A percentile compares a stretch with the other conserved stretches of the same genome.
phyloP scores from a whole-genome alignment of 2,113 vertebrate species.

The Syrmaticus mikado region DNA sequence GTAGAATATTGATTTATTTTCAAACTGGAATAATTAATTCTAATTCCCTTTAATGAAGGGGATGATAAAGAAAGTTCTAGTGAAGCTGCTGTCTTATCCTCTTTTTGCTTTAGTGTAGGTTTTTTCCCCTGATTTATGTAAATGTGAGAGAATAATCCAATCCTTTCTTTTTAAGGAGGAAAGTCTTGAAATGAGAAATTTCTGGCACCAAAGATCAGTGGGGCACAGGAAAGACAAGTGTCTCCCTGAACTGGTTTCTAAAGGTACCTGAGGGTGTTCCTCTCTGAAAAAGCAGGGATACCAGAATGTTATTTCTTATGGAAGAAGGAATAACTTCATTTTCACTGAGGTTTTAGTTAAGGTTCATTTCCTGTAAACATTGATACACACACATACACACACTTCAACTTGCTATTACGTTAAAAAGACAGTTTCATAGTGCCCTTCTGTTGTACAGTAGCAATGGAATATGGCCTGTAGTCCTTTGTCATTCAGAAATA shows the following conservation, averaged over 20 bases:
- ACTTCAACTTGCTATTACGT: background rate
- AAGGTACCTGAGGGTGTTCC: background rate
- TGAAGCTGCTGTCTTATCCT: background rate
- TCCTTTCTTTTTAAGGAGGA: background rate
- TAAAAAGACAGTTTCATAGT: background rate
- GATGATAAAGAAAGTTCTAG: background rate
- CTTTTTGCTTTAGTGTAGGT: background rate
- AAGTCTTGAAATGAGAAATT: background rate
- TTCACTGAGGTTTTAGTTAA: background rate
- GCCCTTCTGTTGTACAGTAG: background rate
- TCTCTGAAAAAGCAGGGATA: background rate
- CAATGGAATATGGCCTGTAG: background rate
- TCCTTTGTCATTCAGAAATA: constrained; percentile 22
- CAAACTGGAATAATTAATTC: constrained; percentile 9
- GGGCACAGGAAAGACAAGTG: background rate
- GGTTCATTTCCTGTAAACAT: background rate
- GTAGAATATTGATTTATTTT: background rate
- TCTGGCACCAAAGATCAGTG: background rate
- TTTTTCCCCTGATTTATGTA: background rate
- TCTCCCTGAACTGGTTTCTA: background rate
- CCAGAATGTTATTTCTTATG: background rate
- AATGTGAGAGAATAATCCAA: background rate
- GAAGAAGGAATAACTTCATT: background rate
- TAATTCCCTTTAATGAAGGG: constrained; percentile 13
- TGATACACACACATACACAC: background rate